phyloP scores from a whole-genome alignment of 2,113 vertebrate genomes.

The Scartelaos histophorus region DNA sequence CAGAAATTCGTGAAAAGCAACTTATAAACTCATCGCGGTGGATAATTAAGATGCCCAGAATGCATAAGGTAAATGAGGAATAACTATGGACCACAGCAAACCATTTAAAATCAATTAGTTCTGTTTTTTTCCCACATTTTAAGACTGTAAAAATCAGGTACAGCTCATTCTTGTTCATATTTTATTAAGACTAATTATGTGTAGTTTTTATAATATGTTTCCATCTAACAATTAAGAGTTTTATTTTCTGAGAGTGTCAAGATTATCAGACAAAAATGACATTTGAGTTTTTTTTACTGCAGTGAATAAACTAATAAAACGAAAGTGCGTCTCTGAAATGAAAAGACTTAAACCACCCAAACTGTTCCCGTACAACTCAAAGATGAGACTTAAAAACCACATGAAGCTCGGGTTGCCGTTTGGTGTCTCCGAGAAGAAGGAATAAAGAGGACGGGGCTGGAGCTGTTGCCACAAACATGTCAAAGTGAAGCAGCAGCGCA shows the following conservation, averaged over 20 bases:
- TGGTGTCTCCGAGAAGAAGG: background rate
- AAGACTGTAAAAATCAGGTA: too few species aligned
- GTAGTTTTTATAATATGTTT: too few species aligned
- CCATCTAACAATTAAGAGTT: background rate
- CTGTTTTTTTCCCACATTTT: too few species aligned
- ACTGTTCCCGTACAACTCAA: background rate
- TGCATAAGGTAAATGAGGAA: too few species aligned
- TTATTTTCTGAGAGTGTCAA: background rate
- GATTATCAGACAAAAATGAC: background rate
- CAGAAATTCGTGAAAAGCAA: too few species aligned
- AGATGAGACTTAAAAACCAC: background rate
- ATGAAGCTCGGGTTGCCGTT: background rate
- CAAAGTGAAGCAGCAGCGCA: background rate
- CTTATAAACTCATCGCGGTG: too few species aligned
- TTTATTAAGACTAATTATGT: too few species aligned
- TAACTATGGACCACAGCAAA: too few species aligned
- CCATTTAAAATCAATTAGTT: too few species aligned
- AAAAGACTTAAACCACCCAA: background rate
- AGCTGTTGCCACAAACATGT: constrained; percentile 1
- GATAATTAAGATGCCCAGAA: too few species aligned
- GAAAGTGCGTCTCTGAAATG: background rate
- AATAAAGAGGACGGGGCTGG: background rate
- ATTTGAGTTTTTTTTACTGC: background rate
- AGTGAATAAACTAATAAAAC: background rate
- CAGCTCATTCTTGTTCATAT: too few species aligned